These are phyloP conservation scores for Rhinichthys osculus DNA, from an alignment of 2,797 vertebrate genomes.

Conservation along the genomic window DNA sequence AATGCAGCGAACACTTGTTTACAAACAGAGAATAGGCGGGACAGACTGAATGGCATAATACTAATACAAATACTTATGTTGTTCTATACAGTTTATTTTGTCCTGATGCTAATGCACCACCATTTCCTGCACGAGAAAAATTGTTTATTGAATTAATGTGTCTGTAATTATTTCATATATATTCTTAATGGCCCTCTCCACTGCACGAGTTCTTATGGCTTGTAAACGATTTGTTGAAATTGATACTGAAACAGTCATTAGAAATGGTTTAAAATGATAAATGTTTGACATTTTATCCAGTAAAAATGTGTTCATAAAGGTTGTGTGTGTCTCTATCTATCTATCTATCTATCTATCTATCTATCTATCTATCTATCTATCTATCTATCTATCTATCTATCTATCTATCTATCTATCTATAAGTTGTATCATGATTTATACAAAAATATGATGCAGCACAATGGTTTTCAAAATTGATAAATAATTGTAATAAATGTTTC, in stretches of 20 bases:
- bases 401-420: too few relatives aligned
- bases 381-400: fast-evolving
- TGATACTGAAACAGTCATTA: neutral
- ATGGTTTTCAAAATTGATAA: too few relatives aligned
- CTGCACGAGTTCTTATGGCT: neutral
- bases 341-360: neutral
- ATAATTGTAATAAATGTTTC: too few relatives aligned
- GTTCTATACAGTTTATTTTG: slow-evolving; percentile 48
- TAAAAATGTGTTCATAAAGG: neutral
- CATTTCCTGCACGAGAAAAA: neutral
- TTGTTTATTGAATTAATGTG: neutral
- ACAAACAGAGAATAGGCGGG: slow-evolving; percentile 41
- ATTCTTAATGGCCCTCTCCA: neutral
- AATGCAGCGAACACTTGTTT: slow-evolving; percentile 29
- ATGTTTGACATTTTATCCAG: neutral
- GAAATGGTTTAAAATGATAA: neutral
- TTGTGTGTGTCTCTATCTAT: too few relatives aligned
- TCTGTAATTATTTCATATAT: neutral
- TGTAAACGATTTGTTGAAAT: neutral
- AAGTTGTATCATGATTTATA: too few relatives aligned
- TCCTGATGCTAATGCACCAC: neutral
- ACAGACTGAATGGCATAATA: neutral
- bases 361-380: too few relatives aligned
- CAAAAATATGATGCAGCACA: too few relatives aligned
- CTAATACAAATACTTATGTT: slow-evolving; percentile 30